Base-by-base conservation (phyloP, 2,888 invertebrate species). In the Euplagia quadripunctaria region DNA sequence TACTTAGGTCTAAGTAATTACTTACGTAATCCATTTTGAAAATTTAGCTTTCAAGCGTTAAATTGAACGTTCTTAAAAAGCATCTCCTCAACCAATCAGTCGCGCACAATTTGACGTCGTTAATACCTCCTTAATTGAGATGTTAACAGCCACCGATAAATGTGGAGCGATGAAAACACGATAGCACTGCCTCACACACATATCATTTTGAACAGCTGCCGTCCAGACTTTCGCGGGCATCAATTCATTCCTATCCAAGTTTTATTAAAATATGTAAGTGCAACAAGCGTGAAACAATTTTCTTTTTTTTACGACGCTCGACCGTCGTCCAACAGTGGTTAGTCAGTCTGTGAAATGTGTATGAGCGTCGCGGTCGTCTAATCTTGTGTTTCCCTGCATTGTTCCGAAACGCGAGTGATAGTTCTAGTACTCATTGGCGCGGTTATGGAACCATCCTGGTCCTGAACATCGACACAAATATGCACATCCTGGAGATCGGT, bases 401-500 rank as follows among this genome's bases (percentile, higher is more conserved):
- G 80, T 72, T 71, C 72, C 77, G 81, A 82, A 72, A 76, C 83
- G 85, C 82, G 82, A 77, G 81, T 82, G 83, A 72, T 79, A 73
- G 71, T 72, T 79, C 74, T 82, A 77, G 77, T 76, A 85, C 70
- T 77, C 81, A 79, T 79, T 73, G 81, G 83, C 78, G 80, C 76
- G 87, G 92, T 89, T 88, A 92, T 92, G 93, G 89, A 85, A 90
- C 79, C 88, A 90, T 85, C 82, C 78, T 82, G 76, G 79, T 80
- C 80, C 86, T 90, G 88, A 90, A 84, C 79, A 85, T 79, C 80
- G 78, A 85, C 82, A 85, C 86, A 85, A 93, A 90, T 81, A 96
- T 96, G 96, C 96, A 96, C 83, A 94, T 96, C 87, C 90, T 96
- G 89, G 96, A 96, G 85, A 93, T 96, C 77, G 96, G 96, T 87